Evolutionary conservation across 2,113 vertebrate species (phyloP), one percentile per base, ranked within the genome.

Genomic region (Glareola pratincola): DNA sequence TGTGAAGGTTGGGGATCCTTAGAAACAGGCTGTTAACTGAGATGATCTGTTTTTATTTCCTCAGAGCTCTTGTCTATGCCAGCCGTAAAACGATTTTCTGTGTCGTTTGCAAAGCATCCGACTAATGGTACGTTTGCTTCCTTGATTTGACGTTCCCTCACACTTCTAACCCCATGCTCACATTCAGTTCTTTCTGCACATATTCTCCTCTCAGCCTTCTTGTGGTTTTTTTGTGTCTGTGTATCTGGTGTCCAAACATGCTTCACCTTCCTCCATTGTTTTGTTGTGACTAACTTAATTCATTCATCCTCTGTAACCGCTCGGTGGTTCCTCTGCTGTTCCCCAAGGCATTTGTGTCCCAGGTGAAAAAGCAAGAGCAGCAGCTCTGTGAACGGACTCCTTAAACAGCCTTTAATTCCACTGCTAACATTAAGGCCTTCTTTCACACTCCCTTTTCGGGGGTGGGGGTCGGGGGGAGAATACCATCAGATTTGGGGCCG

Each of bases 31-130:
- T 97, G 96, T 98, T 98, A 98, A 99, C 98, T 91, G 97, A 98
- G 98, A 98, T 99, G 98, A 99, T 98, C 98, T 99, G 98, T 98
- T 99, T 99, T 99, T 99, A 98, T 99, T 99, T 99, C 99, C 99
- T 99, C 99, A 99, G 99, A 99, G 98, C 99, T 99, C 99, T 99
- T 99, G 99, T 99, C 99, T 99, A 99, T 99, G 99, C 99, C 99
- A 99, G 99, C 99, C 98, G 99, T 99, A 99, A 99, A 99, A 99
- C 98, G 99, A 99, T 99, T 99, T 99, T 99, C 99, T 99, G 99
- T 99, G 99, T 99, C 99, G 98, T 99, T 99, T 99, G 99, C 99
- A 99, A 99, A 99, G 99, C 99, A 99, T 99, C 99, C 99, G 98
- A 99, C 99, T 99, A 99, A 99, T 99, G 99, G 99, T 99, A 99